Evolutionary conservation across 2,888 invertebrate genomes (phyloP).

Genomic region (Mongoloraphidia duomilia): DNA sequence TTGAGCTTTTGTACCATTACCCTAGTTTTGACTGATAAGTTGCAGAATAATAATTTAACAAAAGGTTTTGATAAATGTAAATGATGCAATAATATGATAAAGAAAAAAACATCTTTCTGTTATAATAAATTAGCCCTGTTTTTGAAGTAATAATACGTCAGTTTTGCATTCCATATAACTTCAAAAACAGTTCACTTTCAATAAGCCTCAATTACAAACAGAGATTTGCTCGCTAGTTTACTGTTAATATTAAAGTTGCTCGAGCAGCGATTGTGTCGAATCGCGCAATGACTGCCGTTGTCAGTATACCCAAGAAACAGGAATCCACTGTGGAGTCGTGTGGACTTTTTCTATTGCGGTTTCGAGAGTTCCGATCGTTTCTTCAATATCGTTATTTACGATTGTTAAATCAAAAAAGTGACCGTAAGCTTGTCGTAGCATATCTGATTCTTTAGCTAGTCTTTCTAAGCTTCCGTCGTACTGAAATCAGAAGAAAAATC

Average conservation of each 20-base stretch:
- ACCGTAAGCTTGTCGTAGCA: conserved; percentile 91
- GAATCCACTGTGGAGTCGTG: conserved; percentile 91
- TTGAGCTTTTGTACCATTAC: too few species aligned
- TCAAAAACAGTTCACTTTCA: too few species aligned
- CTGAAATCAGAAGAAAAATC: conserved; percentile 38
- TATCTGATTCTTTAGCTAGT: conserved; percentile 90
- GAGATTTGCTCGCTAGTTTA: neutral
- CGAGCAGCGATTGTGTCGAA: conserved; percentile 8
- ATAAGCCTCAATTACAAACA: too few species aligned
- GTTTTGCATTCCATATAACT: too few species aligned
- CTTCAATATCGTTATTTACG: conserved; percentile 98
- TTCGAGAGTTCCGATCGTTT: conserved; percentile 87
- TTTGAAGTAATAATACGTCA: too few species aligned
- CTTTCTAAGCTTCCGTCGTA: conserved; percentile 96
- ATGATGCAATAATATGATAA: too few species aligned
- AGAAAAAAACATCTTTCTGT: too few species aligned
- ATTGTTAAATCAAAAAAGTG: conserved; percentile 98
- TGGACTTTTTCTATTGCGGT: conserved; percentile 81
- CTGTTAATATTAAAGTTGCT: conserved; percentile 8
- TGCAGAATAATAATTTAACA: too few species aligned
- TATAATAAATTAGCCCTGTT: too few species aligned
- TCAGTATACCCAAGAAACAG: conserved; percentile 96
- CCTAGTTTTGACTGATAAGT: too few species aligned
- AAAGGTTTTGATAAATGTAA: too few species aligned
- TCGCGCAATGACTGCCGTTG: conserved; percentile 30